A percentile compares a stretch with the other conserved stretches of the same genome.
These are phyloP conservation scores for Cetoscarus ocellatus DNA, from an alignment of 2,797 vertebrate species.

Conservation along the genomic window DNA sequence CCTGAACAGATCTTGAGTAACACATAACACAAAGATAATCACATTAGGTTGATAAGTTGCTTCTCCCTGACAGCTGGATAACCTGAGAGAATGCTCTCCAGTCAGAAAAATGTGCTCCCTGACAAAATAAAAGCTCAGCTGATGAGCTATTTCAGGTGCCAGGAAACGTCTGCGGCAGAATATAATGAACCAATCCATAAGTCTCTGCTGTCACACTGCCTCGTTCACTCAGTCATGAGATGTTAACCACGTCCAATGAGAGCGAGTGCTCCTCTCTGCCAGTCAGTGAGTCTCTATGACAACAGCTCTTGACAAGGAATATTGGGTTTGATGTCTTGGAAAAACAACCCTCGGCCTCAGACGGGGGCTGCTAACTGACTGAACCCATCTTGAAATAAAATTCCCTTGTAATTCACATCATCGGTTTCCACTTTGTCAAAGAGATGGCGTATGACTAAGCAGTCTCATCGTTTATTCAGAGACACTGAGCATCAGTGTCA, in stretches of 20 bases:
- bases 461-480: conserved; percentile 44
- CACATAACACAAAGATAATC: conserved; percentile 77
- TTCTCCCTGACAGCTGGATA: conserved; percentile 50
- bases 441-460: conserved; percentile 44
- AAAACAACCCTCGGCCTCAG: conserved; percentile 29
- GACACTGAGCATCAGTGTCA: conserved; percentile 50
- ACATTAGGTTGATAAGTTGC: conserved; percentile 68
- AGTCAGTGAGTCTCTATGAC: conserved; percentile 69
- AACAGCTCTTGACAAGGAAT: conserved; percentile 58
- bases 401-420: conserved; percentile 36
- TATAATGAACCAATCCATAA: conserved; percentile 53
- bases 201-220: conserved; percentile 43
- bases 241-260: conserved; percentile 55
- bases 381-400: conserved; percentile 6
- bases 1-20: conserved; percentile 54
- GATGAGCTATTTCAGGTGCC: conserved; percentile 57
- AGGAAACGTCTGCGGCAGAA: conserved; percentile 35
- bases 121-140: conserved; percentile 43
- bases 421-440: conserved; percentile 48
- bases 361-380: conserved; percentile 9
- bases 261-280: conserved; percentile 28
- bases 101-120: conserved; percentile 31
- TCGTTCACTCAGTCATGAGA: conserved; percentile 52
- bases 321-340: conserved; percentile 51
- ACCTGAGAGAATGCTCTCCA: conserved; percentile 40